Percentiles rank a stretch among this genome's conserved stretches.
These are phyloP conservation scores for Acrobasis repandana DNA, from an alignment of 2,888 invertebrate species.

Conservation along the genomic window DNA sequence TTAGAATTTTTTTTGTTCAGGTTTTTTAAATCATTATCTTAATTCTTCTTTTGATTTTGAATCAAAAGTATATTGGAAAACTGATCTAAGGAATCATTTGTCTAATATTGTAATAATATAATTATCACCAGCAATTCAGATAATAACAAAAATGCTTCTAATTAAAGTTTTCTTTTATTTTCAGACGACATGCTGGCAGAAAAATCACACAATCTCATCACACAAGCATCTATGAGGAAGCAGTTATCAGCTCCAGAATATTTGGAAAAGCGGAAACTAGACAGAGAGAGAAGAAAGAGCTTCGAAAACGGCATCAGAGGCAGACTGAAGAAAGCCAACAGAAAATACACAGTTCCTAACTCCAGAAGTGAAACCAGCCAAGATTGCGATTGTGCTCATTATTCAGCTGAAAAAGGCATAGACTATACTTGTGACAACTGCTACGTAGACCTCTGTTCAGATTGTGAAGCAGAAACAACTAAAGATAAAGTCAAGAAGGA, in stretches of 20 bases:
- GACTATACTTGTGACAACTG: slow-evolving; percentile 75
- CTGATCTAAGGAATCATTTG: no score
- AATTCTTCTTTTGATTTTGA: no score
- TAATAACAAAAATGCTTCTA: no score
- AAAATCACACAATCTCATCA: slow-evolving; percentile 79
- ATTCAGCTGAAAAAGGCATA: slow-evolving; percentile 67
- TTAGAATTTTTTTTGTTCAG: slow-evolving; percentile 8
- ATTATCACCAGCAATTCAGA: no score
- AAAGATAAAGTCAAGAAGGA: slow-evolving; percentile 56
- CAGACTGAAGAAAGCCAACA: slow-evolving; percentile 83
- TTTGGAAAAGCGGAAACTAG: slow-evolving; percentile 91
- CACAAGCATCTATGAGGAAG: slow-evolving; percentile 85
- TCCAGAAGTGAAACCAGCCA: slow-evolving; percentile 52
- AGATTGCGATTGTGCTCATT: slow-evolving; percentile 68
- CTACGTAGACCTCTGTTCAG: slow-evolving; percentile 71
- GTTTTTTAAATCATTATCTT: no score
- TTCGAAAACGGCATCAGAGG: slow-evolving; percentile 83
- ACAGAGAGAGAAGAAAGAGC: slow-evolving; percentile 86
- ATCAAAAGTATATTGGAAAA: no score
- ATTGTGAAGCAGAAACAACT: slow-evolving; percentile 66
- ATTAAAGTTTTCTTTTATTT: slow-evolving; percentile 34
- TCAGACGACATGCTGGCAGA: slow-evolving; percentile 85
- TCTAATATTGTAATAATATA: no score
- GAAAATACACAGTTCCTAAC: slow-evolving; percentile 60
- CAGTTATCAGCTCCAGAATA: slow-evolving; percentile 95